Conservation (phyloP, 92 coral and sea anemone species). For the Nematostella vectensis region DNA sequence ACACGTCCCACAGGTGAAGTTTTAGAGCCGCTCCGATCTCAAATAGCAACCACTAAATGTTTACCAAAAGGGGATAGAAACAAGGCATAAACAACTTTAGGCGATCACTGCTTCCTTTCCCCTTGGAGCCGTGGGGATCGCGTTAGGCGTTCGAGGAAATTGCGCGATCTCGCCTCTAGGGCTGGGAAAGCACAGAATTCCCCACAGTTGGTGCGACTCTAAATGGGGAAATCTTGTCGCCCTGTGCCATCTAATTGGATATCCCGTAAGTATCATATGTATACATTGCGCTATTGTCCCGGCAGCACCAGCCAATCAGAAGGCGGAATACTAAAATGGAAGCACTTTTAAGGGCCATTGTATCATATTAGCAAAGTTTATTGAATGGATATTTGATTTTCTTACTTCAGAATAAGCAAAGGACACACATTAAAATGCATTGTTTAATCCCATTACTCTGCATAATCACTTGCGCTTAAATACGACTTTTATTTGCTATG, state of each 20-base stretch:
- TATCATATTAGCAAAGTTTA: conserved; percentile 67
- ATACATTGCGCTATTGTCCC: conserved; percentile 5
- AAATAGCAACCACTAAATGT: conserved; percentile 71
- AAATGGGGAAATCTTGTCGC: too few relatives aligned
- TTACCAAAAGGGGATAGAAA: conserved; percentile 41
- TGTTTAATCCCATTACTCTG: conserved; percentile 81
- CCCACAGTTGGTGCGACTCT: conserved; percentile 51
- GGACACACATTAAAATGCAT: conserved; percentile 85
- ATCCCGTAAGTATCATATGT: not conserved
- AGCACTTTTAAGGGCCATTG: conserved; percentile 54
- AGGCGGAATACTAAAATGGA: conserved; percentile 33
- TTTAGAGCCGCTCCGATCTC: conserved; percentile 41
- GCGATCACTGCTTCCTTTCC: too few relatives aligned
- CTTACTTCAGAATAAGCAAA: conserved; percentile 83
- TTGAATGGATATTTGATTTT: conserved; percentile 85
- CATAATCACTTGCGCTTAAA: conserved; percentile 58
- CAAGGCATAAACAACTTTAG: too few relatives aligned
- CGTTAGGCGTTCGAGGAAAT: too few relatives aligned
- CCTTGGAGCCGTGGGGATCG: too few relatives aligned
- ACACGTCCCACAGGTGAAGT: conserved; percentile 54
- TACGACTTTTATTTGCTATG: conserved; percentile 43
- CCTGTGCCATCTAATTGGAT: conserved; percentile 29
- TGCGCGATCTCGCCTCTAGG: too few relatives aligned
- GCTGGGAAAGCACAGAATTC: conserved; percentile 53
- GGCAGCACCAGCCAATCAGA: conserved; percentile 45